A percentile compares a stretch with the other conserved stretches of the same genome.
phyloP scores from a whole-genome alignment of 2,888 invertebrate species.

The Theristus sp. region DNA sequence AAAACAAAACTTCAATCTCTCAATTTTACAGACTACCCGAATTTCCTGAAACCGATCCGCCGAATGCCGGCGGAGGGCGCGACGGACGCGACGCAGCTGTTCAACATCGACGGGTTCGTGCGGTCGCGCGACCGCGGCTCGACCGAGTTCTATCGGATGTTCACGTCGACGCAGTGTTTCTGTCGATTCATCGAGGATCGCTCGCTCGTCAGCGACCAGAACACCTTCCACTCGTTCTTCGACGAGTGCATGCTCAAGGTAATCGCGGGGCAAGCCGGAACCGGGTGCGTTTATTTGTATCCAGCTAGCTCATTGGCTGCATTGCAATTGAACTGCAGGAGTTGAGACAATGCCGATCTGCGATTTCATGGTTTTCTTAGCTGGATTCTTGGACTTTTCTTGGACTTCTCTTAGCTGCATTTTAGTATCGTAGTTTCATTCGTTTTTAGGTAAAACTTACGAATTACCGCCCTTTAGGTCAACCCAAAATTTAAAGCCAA shows the following conservation, averaged over 20 bases:
- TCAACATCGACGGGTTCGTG: conserved; percentile 71
- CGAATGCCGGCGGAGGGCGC: conserved; percentile 60
- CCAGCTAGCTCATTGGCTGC: no score
- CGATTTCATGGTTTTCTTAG: background rate
- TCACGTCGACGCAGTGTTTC: conserved; percentile 24
- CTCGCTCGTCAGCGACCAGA: conserved; percentile 83
- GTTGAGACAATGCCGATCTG: no score
- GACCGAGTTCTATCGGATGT: conserved; percentile 18
- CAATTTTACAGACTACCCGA: conserved; percentile 25
- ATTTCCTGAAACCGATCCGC: conserved; percentile 33
- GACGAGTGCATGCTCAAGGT: conserved; percentile 79
- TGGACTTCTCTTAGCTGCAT: no score
- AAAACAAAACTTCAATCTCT: no score
- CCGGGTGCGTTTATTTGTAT: conserved; percentile 12
- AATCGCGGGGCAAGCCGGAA: conserved; percentile 42
- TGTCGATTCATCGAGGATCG: conserved; percentile 85
- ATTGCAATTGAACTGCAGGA: no score
- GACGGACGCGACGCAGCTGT: conserved; percentile 81
- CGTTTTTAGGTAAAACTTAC: no score
- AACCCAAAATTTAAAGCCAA: no score
- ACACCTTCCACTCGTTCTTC: conserved; percentile 82
- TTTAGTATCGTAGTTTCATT: no score
- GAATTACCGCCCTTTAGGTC: no score
- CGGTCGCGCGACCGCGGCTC: conserved; percentile 47
- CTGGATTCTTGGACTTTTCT: no score